phyloP scores from a whole-genome alignment of 1,140 invertebrate genomes.

The Penaeus chinensis region DNA sequence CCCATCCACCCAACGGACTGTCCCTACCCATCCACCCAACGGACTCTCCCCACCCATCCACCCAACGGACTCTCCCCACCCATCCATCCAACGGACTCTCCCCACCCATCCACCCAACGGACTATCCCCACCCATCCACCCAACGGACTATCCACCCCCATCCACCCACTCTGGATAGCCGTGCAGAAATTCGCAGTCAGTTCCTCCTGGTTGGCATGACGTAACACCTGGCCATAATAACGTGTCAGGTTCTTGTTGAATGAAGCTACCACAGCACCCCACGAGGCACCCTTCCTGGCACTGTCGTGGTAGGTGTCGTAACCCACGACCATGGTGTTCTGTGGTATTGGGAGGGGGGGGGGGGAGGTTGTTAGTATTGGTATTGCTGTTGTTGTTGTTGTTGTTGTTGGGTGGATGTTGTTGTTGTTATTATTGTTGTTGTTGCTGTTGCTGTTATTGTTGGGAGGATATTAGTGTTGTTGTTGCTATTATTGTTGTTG shows the following conservation, averaged over 20 bases:
- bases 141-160: not conserved
- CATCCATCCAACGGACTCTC: not conserved
- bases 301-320: slow-evolving; percentile 71
- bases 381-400: not conserved
- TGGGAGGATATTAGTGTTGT: too few species aligned
- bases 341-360: not conserved
- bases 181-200: slow-evolving; percentile 40
- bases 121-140: not conserved
- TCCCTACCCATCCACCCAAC: not conserved
- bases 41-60: too few species aligned
- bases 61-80: too few species aligned
- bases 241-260: slow-evolving; percentile 45
- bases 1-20: too few species aligned
- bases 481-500: too few species aligned
- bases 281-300: slow-evolving; percentile 65
- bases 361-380: not conserved
- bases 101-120: not conserved
- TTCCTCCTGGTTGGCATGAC: slow-evolving; percentile 44
- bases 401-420: too few species aligned
- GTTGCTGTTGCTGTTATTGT: too few species aligned
- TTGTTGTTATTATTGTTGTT: too few species aligned
- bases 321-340: slow-evolving; percentile 62
- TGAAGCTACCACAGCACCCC: slow-evolving; percentile 68
- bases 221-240: slow-evolving; percentile 45
- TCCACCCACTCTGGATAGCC: slow-evolving; percentile 25